phyloP scores from a whole-genome alignment of 1,140 invertebrate genomes.

The Drosophila littoralis region DNA sequence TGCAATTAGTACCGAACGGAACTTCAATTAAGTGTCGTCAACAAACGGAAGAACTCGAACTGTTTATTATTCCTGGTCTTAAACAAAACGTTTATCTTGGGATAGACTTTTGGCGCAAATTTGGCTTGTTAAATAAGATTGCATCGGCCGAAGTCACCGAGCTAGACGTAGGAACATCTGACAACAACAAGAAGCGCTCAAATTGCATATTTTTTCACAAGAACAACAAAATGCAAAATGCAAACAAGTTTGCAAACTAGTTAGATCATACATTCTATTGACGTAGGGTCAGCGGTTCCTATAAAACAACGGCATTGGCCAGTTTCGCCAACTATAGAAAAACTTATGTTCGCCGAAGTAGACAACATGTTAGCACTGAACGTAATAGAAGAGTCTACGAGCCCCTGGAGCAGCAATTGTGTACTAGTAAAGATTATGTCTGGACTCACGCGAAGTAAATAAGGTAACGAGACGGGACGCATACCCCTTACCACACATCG shows the following conservation, averaged over 20 bases:
- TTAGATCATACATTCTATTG: slow-evolving; percentile 32
- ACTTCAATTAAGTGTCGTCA: no score
- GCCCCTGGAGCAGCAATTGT: slow-evolving; percentile 44
- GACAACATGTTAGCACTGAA: slow-evolving; percentile 40
- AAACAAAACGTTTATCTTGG: no score
- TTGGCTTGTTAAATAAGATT: no score
- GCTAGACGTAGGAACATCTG: no score
- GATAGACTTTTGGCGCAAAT: no score
- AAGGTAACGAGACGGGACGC: slow-evolving; percentile 11
- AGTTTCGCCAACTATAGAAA: slow-evolving; percentile 33
- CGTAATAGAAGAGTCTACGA: slow-evolving; percentile 29
- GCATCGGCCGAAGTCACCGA: no score
- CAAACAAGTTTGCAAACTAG: neutral
- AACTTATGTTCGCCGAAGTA: slow-evolving; percentile 28
- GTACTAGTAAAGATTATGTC: slow-evolving; percentile 39
- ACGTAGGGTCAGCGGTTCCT: slow-evolving; percentile 26
- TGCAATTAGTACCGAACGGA: no score
- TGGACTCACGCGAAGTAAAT: slow-evolving; percentile 43
- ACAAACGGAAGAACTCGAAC: no score
- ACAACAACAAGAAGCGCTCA: no score
- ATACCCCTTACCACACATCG: slow-evolving; percentile 43
- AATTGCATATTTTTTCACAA: neutral
- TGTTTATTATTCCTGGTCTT: no score
- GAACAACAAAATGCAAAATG: neutral
- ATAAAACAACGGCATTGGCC: slow-evolving; percentile 41